Evolutionary conservation across 2,113 vertebrate genomes (phyloP), one percentile per base, ranked within the genome.

Genomic region (Polypterus bichir): DNA sequence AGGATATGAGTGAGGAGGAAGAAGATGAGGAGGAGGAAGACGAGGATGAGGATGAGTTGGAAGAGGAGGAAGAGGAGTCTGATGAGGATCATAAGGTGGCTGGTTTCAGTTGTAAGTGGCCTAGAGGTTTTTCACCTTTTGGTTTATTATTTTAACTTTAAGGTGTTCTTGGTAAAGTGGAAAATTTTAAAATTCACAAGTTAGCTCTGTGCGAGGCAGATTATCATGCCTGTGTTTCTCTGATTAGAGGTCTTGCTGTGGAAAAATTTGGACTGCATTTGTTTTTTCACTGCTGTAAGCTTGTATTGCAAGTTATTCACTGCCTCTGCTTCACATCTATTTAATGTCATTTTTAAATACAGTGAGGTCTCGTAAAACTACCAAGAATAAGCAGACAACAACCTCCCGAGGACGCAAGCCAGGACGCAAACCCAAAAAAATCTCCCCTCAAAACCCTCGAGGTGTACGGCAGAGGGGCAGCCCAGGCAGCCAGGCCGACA

Each of bases 281-380:
- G 27, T 27, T 27, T 27, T 27, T 27, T 27, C 27, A 27, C 27
- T 27, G 27, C 27, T 27, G 2, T 27, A 27, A 27, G 27, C 27
- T 27, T 27, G 27, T 27, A 27, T 27, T 27, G 27, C 2, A 27
- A 27, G 27, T 27, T 27, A 27, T 27, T 27, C 27, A 27, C 27
- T 27, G 27, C 27, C 27, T 27, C 27, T 27, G 2, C 27, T 27
- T 27, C 27, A 27, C 27, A 27, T 27, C 27, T 27, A 27, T 27
- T 27, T 27, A 27, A 27, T 27, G 27, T 27, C 27, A 27, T 27
- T 27, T 27, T 27, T 27, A 49, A 47, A 77, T 76, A 59, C 79
- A 98, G 96, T 97, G 85, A 87, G 94, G 71, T 87, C 92, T 55
- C 83, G 91, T 64, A 98, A 84, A 73, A 71, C 73, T 55, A 9